A percentile compares a stretch with the other conserved stretches of the same genome.
phyloP scores from a whole-genome alignment of 2,797 vertebrate genomes.

The Gorsachius magnificus region DNA sequence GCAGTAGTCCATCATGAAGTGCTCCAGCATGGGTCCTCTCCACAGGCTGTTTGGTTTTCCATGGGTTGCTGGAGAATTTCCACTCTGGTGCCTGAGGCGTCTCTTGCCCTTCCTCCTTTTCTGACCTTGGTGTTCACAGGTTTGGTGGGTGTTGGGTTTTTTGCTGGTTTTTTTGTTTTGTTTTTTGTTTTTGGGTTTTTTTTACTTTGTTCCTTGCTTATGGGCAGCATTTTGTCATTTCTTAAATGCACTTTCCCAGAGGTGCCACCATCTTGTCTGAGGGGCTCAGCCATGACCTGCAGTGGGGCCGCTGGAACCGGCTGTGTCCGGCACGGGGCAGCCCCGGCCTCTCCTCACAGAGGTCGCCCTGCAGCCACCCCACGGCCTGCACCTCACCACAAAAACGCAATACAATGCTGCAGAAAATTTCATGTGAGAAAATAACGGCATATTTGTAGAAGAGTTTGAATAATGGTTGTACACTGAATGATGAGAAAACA shows the following conservation, averaged over 20 bases:
- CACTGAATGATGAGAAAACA: background rate
- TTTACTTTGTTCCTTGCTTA: background rate
- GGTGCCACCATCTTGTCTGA: accelerated
- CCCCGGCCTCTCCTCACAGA: background rate
- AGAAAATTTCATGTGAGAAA: background rate
- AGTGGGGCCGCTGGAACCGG: accelerated
- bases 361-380: background rate
- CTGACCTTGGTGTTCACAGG: background rate
- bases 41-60: background rate
- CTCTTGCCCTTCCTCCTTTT: background rate
- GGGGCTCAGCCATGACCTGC: background rate
- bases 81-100: accelerated
- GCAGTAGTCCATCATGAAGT: background rate
- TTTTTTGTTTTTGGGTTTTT: too few species aligned
- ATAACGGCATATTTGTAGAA: background rate
- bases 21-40: background rate
- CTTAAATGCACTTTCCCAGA: background rate
- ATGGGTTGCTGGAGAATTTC: background rate
- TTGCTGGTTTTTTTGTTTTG: too few species aligned
- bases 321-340: accelerated
- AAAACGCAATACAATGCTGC: background rate
- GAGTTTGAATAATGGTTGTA: background rate
- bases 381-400: accelerated
- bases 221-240: background rate
- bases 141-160: too few species aligned